A percentile compares a stretch with the other conserved stretches of the same genome.
Conservation (phyloP, 1,140 invertebrate species). For the Mactra quadrangularis region DNA sequence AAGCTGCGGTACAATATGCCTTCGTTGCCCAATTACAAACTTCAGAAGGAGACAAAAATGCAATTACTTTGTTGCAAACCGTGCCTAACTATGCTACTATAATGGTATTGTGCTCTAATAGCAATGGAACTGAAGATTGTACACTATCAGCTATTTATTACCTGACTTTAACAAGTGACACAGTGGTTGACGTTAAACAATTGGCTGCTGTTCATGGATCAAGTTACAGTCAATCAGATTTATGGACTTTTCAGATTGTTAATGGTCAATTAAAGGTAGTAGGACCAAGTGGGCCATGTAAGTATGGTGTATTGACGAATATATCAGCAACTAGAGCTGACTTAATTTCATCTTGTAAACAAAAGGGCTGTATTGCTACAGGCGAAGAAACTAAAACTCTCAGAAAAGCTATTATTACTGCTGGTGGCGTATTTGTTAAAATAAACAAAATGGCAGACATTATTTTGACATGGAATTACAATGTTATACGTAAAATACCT, state of each 20-base stretch:
- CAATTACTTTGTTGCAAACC: constrained; percentile 38
- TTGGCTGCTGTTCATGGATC: constrained; percentile 46
- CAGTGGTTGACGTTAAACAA: constrained; percentile 8
- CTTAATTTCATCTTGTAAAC: constrained; percentile 5
- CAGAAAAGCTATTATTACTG: constrained; percentile 56
- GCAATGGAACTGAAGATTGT: constrained; percentile 67
- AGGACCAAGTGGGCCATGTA: constrained; percentile 70
- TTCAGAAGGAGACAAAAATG: constrained; percentile 51
- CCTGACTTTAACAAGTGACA: constrained; percentile 35
- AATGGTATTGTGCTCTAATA: constrained; percentile 72
- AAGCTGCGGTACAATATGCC: not conserved
- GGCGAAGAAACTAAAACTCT: constrained; percentile 50
- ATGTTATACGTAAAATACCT: constrained; percentile 34
- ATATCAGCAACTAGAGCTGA: constrained; percentile 20
- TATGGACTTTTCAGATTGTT: constrained; percentile 67
- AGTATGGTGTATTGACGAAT: constrained; percentile 69
- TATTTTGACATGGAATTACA: constrained; percentile 64
- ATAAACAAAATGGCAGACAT: constrained; percentile 59
- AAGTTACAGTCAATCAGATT: constrained; percentile 58
- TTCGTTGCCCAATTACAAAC: constrained; percentile 54
- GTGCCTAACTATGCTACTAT: constrained; percentile 49
- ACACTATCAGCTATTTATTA: constrained; percentile 68
- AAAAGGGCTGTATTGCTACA: constrained; percentile 61
- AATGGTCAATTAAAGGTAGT: constrained; percentile 43
- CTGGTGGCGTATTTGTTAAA: constrained; percentile 55